Base-by-base conservation (phyloP, 2,113 vertebrate genomes). In the Pollachius pollachius region DNA sequence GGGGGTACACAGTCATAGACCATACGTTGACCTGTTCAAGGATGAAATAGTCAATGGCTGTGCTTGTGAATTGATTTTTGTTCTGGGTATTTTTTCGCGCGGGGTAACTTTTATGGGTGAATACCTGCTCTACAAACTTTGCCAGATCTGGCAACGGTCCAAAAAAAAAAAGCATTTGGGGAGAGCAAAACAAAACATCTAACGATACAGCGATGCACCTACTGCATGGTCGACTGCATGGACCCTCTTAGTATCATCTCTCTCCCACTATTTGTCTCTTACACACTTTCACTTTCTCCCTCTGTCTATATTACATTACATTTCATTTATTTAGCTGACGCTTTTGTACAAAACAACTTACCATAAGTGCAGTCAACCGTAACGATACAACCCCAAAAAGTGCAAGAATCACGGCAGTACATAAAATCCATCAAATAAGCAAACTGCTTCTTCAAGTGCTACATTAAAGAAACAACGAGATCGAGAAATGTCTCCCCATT, bases 1-100 rank as follows among this genome's bases (percentile, higher is more conserved):
- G 17, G 12, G 41, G 61, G 54, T 60, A 27, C 69, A 75, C 78
- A 79, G 84, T 81, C 71, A 72, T 75, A 77, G 64, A 78, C 59
- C 74, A 81, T 52, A 58, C 73, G 62, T 59, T 81, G 74, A 81
- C 81, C 87, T 84, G 68, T 78, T 82, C 41, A 8, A 54, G 76
- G 73, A 76, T 72, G 71, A 82, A 73, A 76, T 34, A 34, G 2
- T 34, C 30, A 34, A 34, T 34, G 41, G 34, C 64, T 69, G 64
- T 65, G 67, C 12, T 34, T 67, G 71, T 41, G 37, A 71, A 85
- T 84, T 83, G 84, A 81, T 82, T 82, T 69, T 74, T 18, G 30
- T 61, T 72, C 54, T 64, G 23, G 23, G 23, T 23, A 23, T 63
- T 69, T 67, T 56, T 17, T 30, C n/a, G 74, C 41, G 41, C 74